Base-by-base conservation (phyloP, 1,140 invertebrate species). In the Homalodisca vitripennis region DNA sequence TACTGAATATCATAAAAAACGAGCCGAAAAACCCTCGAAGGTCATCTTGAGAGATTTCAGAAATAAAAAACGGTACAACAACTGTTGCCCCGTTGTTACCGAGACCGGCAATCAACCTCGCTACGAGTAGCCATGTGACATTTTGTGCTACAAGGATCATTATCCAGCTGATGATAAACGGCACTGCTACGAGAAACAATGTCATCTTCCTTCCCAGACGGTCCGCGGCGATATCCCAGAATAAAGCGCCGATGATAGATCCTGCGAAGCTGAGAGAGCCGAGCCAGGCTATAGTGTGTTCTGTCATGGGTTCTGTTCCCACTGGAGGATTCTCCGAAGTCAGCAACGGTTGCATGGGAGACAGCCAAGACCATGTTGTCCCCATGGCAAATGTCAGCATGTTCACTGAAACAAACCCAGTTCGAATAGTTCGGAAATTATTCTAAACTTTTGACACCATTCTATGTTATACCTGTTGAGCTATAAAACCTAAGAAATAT, bases 91-190 rank as follows among this genome's bases (percentile, higher is more conserved):
- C 84, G 1, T 89, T 89, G 51, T 84, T 81, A 0, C 83, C 87
- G 12, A 90, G 75, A 22, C 92, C 2, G 73, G 27, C 14, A 74
- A 65, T 0, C 71, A 67, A 26, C 32, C 24, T 27, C 70, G 83
- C 92, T 55, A 87, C 74, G 65, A 90, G 88, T n/a, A 92, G 77
- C 80, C 87, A 83, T 60, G 78, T 82, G 0, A 87, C 80, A 13
- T 82, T 82, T 12, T 80, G 81, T 3, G 88, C 84, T 71, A 87
- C 84, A n/a, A 89, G 83, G 13, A 93, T 91, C 0, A 90, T 75
- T 2, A 86, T 24, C 91, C 92, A 97, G 68, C 91, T 92, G 14
- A 90, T 29, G 3, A 92, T 76, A 74, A 92, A 96, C 0, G 92
- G n/a, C n/a, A n/a, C n/a, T n/a, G n/a, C n/a, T n/a, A n/a, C n/a